Evolutionary conservation across 2,797 vertebrate genomes (phyloP), one percentile per base, ranked within the genome.

Genomic region (Phyllotis vaccarum): DNA sequence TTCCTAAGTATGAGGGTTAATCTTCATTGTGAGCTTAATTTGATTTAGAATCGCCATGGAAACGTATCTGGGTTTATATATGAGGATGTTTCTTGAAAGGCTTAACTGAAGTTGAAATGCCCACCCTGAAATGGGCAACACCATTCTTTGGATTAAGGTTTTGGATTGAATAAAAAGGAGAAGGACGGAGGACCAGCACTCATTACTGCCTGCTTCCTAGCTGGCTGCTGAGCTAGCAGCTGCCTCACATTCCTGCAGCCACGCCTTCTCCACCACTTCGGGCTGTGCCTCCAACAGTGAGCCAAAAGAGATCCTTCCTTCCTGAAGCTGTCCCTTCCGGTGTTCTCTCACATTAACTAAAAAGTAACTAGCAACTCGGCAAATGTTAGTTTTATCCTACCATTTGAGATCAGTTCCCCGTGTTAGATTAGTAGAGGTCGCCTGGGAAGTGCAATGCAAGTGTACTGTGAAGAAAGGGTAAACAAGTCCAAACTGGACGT

Each of bases 401-500:
- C 16, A n/a, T 60, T 87, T 80, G 66, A 80, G 68, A 83, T 79
- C 27, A 34, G 13, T 64, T 74, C 40, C 10, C 10, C 14, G 43
- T 40, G 40, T 19, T 70, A 85, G 6, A 68, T 89, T 62, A 91
- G 13, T 66, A 72, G 87, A 83, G 78, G 76, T 79, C 58, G 58
- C 1, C 58, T 88, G 34, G 27, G n/a, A 37, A 93, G 90, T 52
- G 34, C 21, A 7, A 46, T 68, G 2, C 16, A 17, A 60, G 12
- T 27, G 2, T 52, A 52, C 3, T 0, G 5, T 27, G 46, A 86
- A 86, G 46, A 68, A 68, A 68, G 46, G 60, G 62, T 89, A 91
- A 79, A 12, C 14, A n/a, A 97, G 91, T 89, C 68, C 2, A 22
- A 90, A 52, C 66, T 89, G 27, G 58, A 74, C 43, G 9, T 92